Evolutionary conservation across 2,113 vertebrate species (phyloP), one percentile per base, ranked within the genome.

Genomic region (Lophochroa leadbeateri): DNA sequence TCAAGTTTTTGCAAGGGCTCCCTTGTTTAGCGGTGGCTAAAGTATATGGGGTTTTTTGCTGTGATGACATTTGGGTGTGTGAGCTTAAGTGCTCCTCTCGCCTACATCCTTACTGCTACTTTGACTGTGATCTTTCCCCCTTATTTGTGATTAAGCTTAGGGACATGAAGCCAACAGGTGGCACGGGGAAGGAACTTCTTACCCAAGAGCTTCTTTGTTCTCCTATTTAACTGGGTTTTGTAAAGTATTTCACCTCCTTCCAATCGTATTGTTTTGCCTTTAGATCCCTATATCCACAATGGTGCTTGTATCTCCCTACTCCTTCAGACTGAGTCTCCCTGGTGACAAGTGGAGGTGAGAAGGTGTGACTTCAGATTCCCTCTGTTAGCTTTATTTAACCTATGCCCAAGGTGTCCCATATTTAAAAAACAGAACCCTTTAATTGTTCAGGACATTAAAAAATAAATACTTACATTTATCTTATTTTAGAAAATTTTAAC

Each of bases 41-140:
- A 57, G 13, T 21, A 21, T n/a, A n/a, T 20, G 1, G 11, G 0
- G 37, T 0, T 12, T 31, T 76, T 77, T 19, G 1, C 7, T 25
- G 53, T 23, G 10, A 13, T 13, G 8, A 5, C 49, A 33, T 57
- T 41, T 27, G 8, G 4, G 9, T 37, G 19, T 25, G 4, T 28
- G 9, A 74, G 3, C 21, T 69, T 6, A 17, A 84, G 25, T 27
- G 19, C 5, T 77, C 27, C 6, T 55, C 31, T 75, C 18, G 3
- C 67, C 35, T 39, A 4, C 2, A 1, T 60, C 6, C 25, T 55
- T 65, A 25, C 11, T 25, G 3, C 20, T 76, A 37, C 4, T 82
- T 82, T 35, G 28, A 6, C 43, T 58, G 27, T 39, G 12, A 46
- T 16, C n/a, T 3, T 16, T 77, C 5, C 2, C 37, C 37, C 37